Conservation (phyloP, 1,140 invertebrate genomes). For the Diabrotica undecimpunctata region DNA sequence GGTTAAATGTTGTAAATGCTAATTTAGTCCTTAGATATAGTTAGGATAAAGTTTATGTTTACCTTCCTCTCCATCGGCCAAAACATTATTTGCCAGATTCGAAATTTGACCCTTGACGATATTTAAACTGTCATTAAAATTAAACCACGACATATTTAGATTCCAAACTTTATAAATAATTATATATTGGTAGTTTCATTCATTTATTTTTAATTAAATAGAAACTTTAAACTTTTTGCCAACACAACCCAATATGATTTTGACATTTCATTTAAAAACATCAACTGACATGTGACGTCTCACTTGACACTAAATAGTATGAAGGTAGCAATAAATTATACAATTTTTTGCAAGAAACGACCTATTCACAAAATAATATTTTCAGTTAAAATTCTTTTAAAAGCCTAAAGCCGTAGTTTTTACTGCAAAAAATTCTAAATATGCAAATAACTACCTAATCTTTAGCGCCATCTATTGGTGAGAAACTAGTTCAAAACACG, state of each 20-base stretch:
- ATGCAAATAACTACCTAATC: no score
- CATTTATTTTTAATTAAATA: not conserved
- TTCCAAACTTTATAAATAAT: not conserved
- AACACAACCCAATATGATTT: not conserved
- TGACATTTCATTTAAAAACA: not conserved
- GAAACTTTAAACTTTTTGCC: not conserved
- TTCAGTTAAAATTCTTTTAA: no score
- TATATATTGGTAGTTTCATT: not conserved
- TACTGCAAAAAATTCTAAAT: no score
- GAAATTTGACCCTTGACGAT: slow-evolving; percentile 70
- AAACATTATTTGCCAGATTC: slow-evolving; percentile 68
- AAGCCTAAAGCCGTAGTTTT: no score
- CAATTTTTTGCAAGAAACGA: no score
- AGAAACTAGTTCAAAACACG: no score
- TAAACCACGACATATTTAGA: slow-evolving; percentile 69
- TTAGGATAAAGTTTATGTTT: not conserved
- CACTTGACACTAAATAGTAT: no score
- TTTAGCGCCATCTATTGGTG: no score
- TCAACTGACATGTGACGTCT: no score
- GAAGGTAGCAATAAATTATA: no score
- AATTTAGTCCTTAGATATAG: not conserved
- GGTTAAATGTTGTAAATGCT: not conserved
- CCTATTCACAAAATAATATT: no score
- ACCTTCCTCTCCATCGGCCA: slow-evolving; percentile 58
- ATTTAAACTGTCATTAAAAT: slow-evolving; percentile 65